Conservation (phyloP, 2,888 invertebrate genomes). For the Calameuta pallipes region DNA sequence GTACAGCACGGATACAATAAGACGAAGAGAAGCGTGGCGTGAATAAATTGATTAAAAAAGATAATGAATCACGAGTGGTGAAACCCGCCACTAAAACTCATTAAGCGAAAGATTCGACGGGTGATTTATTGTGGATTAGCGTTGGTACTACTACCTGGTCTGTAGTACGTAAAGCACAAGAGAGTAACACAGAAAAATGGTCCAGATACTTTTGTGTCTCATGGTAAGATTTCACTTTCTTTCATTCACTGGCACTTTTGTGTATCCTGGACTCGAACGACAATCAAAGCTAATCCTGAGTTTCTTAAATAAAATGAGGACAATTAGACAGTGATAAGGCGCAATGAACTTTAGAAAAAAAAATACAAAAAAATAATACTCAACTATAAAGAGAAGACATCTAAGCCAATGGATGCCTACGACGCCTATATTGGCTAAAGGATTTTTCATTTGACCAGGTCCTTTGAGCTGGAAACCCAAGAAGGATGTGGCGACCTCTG, state of each 20-base stretch:
- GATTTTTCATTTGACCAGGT: background rate
- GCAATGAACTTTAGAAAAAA: background rate
- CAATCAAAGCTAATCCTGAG: background rate
- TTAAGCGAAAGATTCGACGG: conserved; percentile 54
- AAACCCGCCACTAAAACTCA: conserved; percentile 55
- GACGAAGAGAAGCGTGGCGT: conserved; percentile 20
- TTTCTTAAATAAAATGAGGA: background rate
- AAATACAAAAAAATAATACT: background rate
- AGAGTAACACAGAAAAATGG: background rate
- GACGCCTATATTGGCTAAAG: background rate
- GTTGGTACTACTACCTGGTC: conserved; percentile 37
- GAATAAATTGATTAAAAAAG: conserved; percentile 62
- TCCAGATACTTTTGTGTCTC: background rate
- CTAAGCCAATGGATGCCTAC: background rate
- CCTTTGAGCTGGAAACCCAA: background rate
- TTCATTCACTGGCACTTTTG: background rate
- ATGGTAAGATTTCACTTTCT: background rate
- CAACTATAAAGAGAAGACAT: conserved; percentile 8
- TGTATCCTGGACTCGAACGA: background rate
- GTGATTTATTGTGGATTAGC: conserved; percentile 63
- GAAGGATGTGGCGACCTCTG: conserved; percentile 20
- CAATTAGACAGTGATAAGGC: background rate
- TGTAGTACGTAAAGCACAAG: background rate
- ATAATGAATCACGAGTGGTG: conserved; percentile 46
- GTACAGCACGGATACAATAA: background rate